Evolutionary conservation across 2,797 vertebrate genomes (phyloP).

Genomic region (Salmo trutta): DNA sequence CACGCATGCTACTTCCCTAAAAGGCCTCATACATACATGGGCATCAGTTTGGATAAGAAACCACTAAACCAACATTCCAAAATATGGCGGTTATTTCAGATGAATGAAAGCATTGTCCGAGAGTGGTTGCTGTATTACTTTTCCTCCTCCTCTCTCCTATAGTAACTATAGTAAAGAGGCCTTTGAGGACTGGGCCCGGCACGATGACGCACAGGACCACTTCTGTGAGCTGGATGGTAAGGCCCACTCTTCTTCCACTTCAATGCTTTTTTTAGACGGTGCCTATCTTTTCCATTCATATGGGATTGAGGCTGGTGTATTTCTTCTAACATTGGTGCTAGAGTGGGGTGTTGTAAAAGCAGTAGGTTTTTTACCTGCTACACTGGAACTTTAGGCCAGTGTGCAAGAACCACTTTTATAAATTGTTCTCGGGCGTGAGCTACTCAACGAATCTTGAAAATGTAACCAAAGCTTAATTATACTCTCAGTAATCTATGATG

Average conservation of each 20-base stretch:
- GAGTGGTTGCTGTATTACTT: neutral
- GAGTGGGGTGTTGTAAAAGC: neutral
- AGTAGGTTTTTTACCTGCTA: too few species aligned
- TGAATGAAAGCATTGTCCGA: neutral
- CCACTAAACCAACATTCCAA: neutral
- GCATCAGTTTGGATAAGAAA: neutral
- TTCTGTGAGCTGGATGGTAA: constrained; percentile 97
- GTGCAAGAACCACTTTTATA: neutral
- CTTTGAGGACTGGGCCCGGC: constrained; percentile 94
- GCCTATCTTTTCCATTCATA: neutral
- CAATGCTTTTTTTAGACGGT: neutral
- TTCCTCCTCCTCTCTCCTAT: constrained; percentile 17
- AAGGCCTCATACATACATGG: too few species aligned
- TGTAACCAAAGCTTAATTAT: neutral
- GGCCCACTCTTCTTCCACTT: constrained; percentile 20
- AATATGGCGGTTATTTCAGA: neutral
- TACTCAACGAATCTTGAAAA: neutral
- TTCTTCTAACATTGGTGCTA: neutral
- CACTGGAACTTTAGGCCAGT: neutral
- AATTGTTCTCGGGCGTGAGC: neutral
- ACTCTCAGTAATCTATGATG: neutral
- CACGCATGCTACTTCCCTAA: neutral
- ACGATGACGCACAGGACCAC: constrained; percentile 94
- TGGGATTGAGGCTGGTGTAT: neutral
- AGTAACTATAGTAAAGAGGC: constrained; percentile 95